phyloP scores from a whole-genome alignment of 2,797 vertebrate species.

The Trachurus trachurus region DNA sequence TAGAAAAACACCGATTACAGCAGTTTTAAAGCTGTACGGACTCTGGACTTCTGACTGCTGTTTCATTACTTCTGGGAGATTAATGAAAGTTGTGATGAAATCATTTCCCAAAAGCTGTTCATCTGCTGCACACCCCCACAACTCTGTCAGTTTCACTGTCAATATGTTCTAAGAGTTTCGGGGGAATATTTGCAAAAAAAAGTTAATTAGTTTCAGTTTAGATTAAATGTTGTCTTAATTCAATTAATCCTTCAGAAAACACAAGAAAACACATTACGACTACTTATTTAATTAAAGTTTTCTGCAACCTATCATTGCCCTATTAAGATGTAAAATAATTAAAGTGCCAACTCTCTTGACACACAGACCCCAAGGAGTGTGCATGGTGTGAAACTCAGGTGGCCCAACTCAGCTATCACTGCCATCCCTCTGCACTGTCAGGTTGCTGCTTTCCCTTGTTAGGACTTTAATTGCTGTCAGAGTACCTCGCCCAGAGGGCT shows the following conservation, averaged over 20 bases:
- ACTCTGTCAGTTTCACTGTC: not conserved
- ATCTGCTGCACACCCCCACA: not conserved
- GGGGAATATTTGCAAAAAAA: not conserved
- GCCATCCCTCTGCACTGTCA: constrained; percentile 14
- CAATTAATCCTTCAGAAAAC: not conserved
- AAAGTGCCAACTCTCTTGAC: not conserved
- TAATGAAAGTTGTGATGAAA: not conserved
- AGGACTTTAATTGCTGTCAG: constrained; percentile 58
- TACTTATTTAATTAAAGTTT: not conserved
- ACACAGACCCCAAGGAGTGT: not conserved
- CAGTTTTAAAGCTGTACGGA: not conserved
- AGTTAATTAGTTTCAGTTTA: not conserved
- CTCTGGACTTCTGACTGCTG: not conserved
- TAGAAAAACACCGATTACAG: not conserved
- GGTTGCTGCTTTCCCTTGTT: constrained; percentile 38
- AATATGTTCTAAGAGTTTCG: not conserved
- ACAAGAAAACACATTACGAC: not conserved
- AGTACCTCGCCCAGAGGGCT: constrained; percentile 37
- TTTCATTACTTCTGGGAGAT: not conserved
- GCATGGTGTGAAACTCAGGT: constrained; percentile 20
- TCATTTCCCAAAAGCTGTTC: not conserved
- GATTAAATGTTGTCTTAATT: not conserved
- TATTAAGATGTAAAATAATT: constrained; percentile 10
- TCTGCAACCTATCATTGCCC: not conserved
- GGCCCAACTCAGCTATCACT: constrained; percentile 15